Conservation (phyloP, 2,888 invertebrate species). For the Orthosia cruda region DNA sequence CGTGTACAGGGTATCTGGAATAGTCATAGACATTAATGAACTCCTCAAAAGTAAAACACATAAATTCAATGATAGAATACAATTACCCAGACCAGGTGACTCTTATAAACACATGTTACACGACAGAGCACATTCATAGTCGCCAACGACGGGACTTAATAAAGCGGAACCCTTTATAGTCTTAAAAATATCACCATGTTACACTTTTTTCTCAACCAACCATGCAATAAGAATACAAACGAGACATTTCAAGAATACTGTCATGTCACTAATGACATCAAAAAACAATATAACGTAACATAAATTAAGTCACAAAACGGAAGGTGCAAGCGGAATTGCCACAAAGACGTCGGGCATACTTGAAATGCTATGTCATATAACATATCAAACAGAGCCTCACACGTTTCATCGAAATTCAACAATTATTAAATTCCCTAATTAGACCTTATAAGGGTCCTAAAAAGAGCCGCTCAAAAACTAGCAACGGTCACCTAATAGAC, state of each 20-base stretch:
- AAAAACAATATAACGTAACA: slow-evolving; percentile 40
- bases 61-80: slow-evolving; percentile 16
- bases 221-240: slow-evolving; percentile 19
- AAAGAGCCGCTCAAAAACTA: slow-evolving; percentile 74
- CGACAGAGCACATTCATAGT: background rate
- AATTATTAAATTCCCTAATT: slow-evolving; percentile 67
- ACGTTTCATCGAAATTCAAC: slow-evolving; percentile 61
- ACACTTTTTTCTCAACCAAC: slow-evolving; percentile 45
- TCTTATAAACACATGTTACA: slow-evolving; percentile 20
- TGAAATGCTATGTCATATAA: slow-evolving; percentile 52
- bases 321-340: slow-evolving; percentile 55
- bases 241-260: slow-evolving; percentile 43
- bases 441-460: slow-evolving; percentile 64
- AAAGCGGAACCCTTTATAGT: slow-evolving; percentile 38
- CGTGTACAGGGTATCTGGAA: background rate
- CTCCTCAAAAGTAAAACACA: slow-evolving; percentile 3
- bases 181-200: slow-evolving; percentile 31
- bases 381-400: slow-evolving; percentile 46
- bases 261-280: slow-evolving; percentile 52
- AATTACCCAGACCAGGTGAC: slow-evolving; percentile 15
- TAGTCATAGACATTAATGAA: background rate
- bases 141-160: slow-evolving; percentile 11
- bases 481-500: slow-evolving; percentile 82
- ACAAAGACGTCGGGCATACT: slow-evolving; percentile 54
- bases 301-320: slow-evolving; percentile 61